Evolutionary conservation across 2,113 vertebrate species (phyloP).

Genomic region (Corythornis vintsioides): DNA sequence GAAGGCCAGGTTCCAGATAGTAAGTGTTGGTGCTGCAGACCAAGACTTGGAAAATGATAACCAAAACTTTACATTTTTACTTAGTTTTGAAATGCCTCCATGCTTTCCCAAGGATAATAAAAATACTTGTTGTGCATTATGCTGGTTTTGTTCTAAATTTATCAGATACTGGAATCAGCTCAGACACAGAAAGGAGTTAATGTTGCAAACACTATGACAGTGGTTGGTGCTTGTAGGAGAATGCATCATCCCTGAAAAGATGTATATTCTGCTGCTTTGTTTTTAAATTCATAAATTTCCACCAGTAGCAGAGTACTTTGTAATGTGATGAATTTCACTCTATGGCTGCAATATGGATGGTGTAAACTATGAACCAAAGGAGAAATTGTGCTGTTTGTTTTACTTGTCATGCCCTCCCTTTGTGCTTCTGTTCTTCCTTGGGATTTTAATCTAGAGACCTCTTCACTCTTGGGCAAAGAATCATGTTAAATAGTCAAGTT

Average conservation of each 20-base stretch:
- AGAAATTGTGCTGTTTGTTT: neutral
- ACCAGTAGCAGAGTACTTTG: neutral
- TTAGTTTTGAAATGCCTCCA: neutral
- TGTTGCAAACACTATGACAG: neutral
- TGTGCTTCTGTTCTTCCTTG: neutral
- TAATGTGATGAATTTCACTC: neutral
- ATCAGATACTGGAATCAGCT: neutral
- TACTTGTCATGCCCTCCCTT: neutral
- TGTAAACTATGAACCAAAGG: neutral
- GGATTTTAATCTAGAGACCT: neutral
- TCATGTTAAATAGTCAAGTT: neutral
- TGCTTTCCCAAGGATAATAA: neutral
- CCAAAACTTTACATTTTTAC: neutral
- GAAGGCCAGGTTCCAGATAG: neutral
- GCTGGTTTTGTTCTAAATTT: neutral
- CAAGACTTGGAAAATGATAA: neutral
- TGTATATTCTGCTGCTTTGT: slow-evolving; percentile 3
- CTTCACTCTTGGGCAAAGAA: neutral
- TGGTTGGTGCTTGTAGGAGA: neutral
- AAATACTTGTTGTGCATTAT: neutral
- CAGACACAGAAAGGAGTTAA: neutral
- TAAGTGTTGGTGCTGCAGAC: neutral
- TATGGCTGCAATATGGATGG: neutral
- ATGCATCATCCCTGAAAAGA: slow-evolving; percentile 34
- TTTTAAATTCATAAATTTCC: slow-evolving; percentile 26